Conservation (phyloP, 2,113 vertebrate genomes). For the Eudyptes chrysolophus region DNA sequence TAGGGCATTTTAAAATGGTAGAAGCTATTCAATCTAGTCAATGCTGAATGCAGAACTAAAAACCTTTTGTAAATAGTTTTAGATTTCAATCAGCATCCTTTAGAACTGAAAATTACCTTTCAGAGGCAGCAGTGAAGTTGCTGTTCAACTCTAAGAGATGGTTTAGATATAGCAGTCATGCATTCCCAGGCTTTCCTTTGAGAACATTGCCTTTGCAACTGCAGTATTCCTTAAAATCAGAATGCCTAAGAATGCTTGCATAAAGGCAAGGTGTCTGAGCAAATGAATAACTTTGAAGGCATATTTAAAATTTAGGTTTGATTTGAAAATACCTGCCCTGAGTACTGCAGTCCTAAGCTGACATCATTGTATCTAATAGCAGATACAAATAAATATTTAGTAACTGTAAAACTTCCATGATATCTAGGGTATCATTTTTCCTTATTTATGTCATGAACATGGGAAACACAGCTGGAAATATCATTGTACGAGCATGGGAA, state of each 20-base stretch:
- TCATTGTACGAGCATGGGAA: fast-evolving
- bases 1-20: background rate
- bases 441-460: background rate
- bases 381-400: background rate
- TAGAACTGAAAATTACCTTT: background rate
- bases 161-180: background rate
- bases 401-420: background rate
- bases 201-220: background rate
- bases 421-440: background rate
- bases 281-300: background rate
- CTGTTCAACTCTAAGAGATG: background rate
- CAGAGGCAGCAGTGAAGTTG: background rate
- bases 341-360: background rate
- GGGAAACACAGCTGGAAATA: background rate
- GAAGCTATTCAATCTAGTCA: background rate
- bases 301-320: background rate
- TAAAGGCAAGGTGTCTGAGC: background rate
- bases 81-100: background rate
- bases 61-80: background rate
- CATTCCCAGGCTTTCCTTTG: background rate
- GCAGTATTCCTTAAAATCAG: background rate
- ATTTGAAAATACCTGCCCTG: background rate
- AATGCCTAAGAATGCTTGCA: background rate
- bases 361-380: background rate
- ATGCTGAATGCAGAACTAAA: background rate